Conservation (phyloP, 1,140 invertebrate genomes). For the Drosophila arizonae region DNA sequence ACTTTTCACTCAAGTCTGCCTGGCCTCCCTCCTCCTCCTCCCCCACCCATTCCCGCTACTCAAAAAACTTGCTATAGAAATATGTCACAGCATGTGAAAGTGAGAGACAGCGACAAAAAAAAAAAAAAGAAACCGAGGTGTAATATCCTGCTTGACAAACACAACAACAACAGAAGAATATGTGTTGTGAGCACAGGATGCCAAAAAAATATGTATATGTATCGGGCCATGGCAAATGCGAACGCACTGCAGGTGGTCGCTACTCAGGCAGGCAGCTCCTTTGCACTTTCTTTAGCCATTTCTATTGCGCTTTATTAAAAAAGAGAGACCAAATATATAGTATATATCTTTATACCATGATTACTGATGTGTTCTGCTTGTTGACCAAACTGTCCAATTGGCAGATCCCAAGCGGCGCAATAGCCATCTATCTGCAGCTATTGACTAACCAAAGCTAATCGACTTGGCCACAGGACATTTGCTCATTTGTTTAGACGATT, state of each 20-base stretch:
- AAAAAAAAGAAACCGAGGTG: conserved; percentile 59
- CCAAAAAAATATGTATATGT: conserved; percentile 1
- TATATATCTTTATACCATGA: neutral
- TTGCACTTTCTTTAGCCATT: conserved; percentile 9
- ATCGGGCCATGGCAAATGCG: conserved; percentile 33
- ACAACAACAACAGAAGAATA: conserved; percentile 27
- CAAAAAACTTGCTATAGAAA: conserved; percentile 57
- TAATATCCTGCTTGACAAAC: conserved; percentile 73
- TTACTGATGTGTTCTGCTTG: neutral
- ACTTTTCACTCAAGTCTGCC: conserved; percentile 51
- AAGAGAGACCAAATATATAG: neutral
- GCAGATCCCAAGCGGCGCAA: neutral
- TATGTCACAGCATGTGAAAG: conserved; percentile 77
- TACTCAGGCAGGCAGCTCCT: conserved; percentile 5
- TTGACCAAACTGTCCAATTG: conserved; percentile 5
- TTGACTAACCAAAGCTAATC: neutral
- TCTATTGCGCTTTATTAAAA: conserved; percentile 46
- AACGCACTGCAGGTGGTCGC: conserved; percentile 38
- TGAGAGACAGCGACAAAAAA: conserved; percentile 65
- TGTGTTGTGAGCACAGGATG: conserved; percentile 35
- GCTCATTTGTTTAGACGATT: conserved; percentile 4
- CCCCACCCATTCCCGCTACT: neutral
- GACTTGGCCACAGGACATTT: conserved; percentile 5
- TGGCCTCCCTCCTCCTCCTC: neutral
- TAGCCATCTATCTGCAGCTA: neutral